These are phyloP conservation scores for Tethya wilhelma DNA, from an alignment of 37 sponge, comb jelly and placozoan genomes.

Conservation along the genomic window DNA sequence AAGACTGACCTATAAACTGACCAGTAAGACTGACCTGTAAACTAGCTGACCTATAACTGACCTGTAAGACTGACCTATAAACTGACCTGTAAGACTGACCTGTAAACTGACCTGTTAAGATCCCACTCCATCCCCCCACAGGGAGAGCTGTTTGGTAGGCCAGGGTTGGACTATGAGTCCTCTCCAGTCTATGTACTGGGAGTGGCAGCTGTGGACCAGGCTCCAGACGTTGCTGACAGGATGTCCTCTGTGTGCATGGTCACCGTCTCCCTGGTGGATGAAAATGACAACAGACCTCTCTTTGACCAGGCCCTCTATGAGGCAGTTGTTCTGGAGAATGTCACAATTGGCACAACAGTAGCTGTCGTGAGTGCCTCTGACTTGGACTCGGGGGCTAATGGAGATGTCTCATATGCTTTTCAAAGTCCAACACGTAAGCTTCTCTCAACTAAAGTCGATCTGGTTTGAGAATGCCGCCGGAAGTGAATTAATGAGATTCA, in stretches of 20 bases:
- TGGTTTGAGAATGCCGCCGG: neutral
- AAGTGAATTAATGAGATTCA: too few relatives aligned
- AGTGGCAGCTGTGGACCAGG: slow-evolving; percentile 37
- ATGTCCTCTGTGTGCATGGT: neutral
- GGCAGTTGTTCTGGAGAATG: slow-evolving; percentile 6
- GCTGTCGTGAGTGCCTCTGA: slow-evolving; percentile 21
- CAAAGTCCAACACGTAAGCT: slow-evolving; percentile 16
- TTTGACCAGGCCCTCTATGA: neutral
- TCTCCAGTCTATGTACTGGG: neutral
- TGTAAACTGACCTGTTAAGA: neutral
- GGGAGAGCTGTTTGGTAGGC: slow-evolving; percentile 27
- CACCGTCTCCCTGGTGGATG: slow-evolving; percentile 10
- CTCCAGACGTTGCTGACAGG: neutral
- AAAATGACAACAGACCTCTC: slow-evolving; percentile 35
- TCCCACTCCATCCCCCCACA: neutral
- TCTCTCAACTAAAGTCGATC: neutral
- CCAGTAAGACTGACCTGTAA: too few relatives aligned
- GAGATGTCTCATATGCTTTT: slow-evolving; percentile 42
- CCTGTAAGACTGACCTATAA: too few relatives aligned
- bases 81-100: neutral
- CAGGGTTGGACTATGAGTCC: slow-evolving; percentile 39
- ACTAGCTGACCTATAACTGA: too few relatives aligned
- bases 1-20: too few relatives aligned
- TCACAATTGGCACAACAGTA: neutral
- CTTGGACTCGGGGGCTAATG: slow-evolving; percentile 41